Conservation (phyloP, 2,797 vertebrate genomes). For the Onychomys torridus region DNA sequence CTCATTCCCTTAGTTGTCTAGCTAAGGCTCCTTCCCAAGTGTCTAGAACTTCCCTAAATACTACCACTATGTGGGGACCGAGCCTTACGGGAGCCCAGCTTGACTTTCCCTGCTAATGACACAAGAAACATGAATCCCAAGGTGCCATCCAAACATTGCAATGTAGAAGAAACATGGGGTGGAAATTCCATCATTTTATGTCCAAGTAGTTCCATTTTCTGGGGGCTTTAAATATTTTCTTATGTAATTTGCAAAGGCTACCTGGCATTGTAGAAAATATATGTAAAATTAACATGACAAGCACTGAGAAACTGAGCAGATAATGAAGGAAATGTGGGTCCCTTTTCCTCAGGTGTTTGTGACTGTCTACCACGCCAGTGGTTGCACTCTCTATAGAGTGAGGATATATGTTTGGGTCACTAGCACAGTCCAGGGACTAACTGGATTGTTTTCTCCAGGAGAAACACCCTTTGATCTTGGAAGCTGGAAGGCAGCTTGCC, state of each 20-base stretch:
- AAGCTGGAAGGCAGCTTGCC: neutral
- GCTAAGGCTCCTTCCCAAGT: neutral
- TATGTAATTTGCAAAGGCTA: slow-evolving; percentile 51
- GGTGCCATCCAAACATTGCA: slow-evolving; percentile 50
- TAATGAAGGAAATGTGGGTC: slow-evolving; percentile 34
- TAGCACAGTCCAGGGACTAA: neutral
- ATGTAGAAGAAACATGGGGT: slow-evolving; percentile 41
- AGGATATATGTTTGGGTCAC: neutral
- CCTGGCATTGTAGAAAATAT: slow-evolving; percentile 27
- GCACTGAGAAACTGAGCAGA: neutral
- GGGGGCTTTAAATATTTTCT: slow-evolving; percentile 28
- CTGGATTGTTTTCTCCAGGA: slow-evolving; percentile 49
- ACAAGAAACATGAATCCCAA: slow-evolving; percentile 28
- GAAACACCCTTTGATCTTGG: slow-evolving; percentile 6
- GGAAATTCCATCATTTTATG: slow-evolving; percentile 13
- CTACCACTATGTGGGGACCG: neutral
- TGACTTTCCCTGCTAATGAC: slow-evolving; percentile 57
- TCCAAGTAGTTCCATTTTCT: slow-evolving; percentile 48
- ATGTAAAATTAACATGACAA: slow-evolving; percentile 53
- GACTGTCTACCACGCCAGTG: neutral
- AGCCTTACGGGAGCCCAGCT: neutral
- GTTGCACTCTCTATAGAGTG: neutral
- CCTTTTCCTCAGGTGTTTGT: neutral
- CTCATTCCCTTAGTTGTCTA: neutral
- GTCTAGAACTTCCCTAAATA: neutral